A percentile compares a stretch with the other conserved stretches of the same genome.
Conservation (phyloP, 2,888 invertebrate genomes). For the Dryocosmus kuriphilus region DNA sequence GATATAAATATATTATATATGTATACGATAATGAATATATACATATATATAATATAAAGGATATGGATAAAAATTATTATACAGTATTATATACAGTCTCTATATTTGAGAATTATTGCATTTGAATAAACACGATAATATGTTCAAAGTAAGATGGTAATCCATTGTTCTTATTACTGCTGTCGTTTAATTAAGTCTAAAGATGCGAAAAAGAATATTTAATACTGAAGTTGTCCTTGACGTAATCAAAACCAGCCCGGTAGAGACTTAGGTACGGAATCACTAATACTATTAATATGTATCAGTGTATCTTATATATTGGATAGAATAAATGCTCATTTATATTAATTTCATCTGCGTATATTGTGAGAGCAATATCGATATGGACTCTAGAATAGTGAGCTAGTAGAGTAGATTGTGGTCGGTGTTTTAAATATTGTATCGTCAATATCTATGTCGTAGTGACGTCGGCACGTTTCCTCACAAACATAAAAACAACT, state of each 20-base stretch:
- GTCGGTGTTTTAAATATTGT: constrained; percentile 76
- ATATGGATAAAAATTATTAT: constrained; percentile 21
- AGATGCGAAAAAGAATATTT: constrained; percentile 55
- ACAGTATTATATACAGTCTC: constrained; percentile 35
- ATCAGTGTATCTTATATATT: constrained; percentile 73
- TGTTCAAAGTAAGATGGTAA: constrained; percentile 20
- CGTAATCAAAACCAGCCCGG: constrained; percentile 77
- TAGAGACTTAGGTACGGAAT: constrained; percentile 77
- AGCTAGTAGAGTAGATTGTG: constrained; percentile 77
- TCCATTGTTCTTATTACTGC: constrained; percentile 53
- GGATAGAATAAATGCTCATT: constrained; percentile 76
- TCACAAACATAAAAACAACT: constrained; percentile 26
- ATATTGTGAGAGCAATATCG: constrained; percentile 73
- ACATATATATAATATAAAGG: background rate
- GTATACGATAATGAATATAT: background rate
- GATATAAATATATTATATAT: constrained; percentile 40
- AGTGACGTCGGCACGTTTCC: constrained; percentile 69
- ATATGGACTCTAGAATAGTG: constrained; percentile 75
- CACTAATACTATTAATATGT: constrained; percentile 76
- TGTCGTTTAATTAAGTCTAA: constrained; percentile 49
- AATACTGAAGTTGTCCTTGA: constrained; percentile 71
- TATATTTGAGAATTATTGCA: constrained; percentile 36
- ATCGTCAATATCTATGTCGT: constrained; percentile 75
- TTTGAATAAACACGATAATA: constrained; percentile 26
- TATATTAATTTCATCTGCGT: constrained; percentile 72